A percentile compares a stretch with the other conserved stretches of the same genome.
Evolutionary conservation across 2,797 vertebrate genomes (phyloP).

Genomic region (Coluber constrictor): DNA sequence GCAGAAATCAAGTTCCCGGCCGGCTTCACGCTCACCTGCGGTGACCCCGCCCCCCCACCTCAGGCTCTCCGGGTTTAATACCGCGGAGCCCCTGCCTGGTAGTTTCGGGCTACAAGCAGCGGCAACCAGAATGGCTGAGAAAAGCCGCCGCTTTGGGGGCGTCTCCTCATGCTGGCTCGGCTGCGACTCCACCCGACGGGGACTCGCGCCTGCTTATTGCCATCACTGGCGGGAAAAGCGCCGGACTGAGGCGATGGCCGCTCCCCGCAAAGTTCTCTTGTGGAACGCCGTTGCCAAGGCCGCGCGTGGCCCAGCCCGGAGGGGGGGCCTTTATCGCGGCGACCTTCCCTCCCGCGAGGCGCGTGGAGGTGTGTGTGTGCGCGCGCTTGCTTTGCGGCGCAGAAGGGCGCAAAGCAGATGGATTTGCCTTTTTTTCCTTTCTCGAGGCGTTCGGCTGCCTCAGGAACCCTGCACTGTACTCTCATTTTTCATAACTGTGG

Average conservation of each 20-base stretch:
- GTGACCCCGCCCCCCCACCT: background rate
- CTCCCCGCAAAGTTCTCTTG: background rate
- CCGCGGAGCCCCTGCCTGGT: too few relatives aligned
- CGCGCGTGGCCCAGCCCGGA: background rate
- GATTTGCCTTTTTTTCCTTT: background rate
- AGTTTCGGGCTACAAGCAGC: background rate
- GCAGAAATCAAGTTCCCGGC: background rate
- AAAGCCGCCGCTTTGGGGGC: background rate
- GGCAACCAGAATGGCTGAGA: background rate
- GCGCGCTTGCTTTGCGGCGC: background rate
- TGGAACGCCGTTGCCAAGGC: slow-evolving; percentile 8
- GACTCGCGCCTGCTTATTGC: background rate
- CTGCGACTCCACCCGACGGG: background rate
- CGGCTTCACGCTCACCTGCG: background rate
- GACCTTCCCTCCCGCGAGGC: too few relatives aligned
- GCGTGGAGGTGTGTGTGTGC: too few relatives aligned
- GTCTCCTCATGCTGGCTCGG: background rate
- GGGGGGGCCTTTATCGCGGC: background rate
- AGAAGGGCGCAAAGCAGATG: background rate
- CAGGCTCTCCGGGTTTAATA: background rate
- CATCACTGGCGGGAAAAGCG: background rate
- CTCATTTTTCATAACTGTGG: background rate
- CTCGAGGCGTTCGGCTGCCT: background rate
- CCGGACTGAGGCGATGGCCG: background rate
- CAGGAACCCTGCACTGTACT: background rate